These are phyloP conservation scores for Phrynocephalus vlangalii DNA, from an alignment of 2,797 vertebrate species.

Conservation along the genomic window DNA sequence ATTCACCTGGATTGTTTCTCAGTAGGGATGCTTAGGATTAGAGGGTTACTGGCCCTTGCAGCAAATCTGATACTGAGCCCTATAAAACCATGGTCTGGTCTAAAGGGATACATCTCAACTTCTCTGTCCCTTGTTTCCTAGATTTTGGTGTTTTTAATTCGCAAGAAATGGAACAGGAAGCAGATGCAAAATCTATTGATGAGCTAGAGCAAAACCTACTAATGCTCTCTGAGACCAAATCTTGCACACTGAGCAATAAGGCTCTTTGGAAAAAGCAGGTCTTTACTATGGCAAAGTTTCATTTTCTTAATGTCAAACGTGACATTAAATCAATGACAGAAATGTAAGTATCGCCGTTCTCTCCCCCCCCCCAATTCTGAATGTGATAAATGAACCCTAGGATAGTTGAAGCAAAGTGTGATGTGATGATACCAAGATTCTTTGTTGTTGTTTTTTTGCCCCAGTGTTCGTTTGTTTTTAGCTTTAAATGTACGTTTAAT, in stretches of 20 bases:
- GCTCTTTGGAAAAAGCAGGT: constrained; percentile 95
- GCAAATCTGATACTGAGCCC: not conserved
- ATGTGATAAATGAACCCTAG: not conserved
- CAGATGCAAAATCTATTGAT: constrained; percentile 81
- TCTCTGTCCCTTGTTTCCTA: constrained; percentile 60
- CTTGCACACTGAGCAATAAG: constrained; percentile 72
- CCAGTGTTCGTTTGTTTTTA: too few species aligned
- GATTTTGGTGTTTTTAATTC: constrained; percentile 92
- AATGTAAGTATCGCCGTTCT: constrained; percentile 81
- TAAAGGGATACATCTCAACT: not conserved
- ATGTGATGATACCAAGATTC: not conserved
- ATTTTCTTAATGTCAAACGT: constrained; percentile 88
- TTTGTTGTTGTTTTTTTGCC: not conserved
- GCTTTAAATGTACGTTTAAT: too few species aligned
- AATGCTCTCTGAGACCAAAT: constrained; percentile 82
- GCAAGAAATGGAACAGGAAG: constrained; percentile 81
- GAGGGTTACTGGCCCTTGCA: not conserved
- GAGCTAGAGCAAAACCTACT: constrained; percentile 91
- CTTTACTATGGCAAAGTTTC: constrained; percentile 86
- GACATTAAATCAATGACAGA: constrained; percentile 90
- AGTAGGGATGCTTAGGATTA: not conserved
- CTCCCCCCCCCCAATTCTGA: not conserved
- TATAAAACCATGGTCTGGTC: not conserved
- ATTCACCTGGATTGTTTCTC: not conserved
- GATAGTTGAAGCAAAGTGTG: not conserved